Evolutionary conservation across 2,888 invertebrate genomes (phyloP).

Genomic region (Lysandra coridon): DNA sequence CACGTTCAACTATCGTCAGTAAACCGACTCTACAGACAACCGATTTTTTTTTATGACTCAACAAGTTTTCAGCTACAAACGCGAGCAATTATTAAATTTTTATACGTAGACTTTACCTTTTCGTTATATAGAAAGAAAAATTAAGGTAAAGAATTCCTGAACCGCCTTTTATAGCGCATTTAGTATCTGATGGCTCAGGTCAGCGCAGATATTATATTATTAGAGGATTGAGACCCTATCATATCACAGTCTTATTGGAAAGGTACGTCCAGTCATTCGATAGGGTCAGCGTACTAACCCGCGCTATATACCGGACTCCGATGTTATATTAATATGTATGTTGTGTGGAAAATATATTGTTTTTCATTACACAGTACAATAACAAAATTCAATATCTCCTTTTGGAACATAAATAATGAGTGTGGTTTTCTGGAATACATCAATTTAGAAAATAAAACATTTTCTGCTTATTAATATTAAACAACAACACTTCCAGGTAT

Average conservation of each 20-base stretch:
- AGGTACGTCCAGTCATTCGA: slow-evolving; percentile 21
- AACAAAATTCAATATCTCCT: too few relatives aligned
- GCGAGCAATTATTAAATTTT: too few relatives aligned
- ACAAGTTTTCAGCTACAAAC: too few relatives aligned
- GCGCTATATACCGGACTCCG: not conserved
- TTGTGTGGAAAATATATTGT: not conserved
- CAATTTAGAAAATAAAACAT: too few relatives aligned
- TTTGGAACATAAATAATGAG: too few relatives aligned
- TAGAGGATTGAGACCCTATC: slow-evolving; percentile 24
- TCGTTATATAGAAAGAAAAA: not conserved
- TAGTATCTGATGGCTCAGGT: not conserved
- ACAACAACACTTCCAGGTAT: slow-evolving; percentile 49
- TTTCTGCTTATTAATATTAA: not conserved
- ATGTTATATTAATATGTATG: slow-evolving; percentile 31
- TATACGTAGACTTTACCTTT: too few relatives aligned
- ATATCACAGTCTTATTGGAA: slow-evolving; percentile 17
- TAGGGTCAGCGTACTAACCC: not conserved
- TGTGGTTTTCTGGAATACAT: too few relatives aligned
- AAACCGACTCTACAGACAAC: too few relatives aligned
- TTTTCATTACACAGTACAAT: too few relatives aligned
- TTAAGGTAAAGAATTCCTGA: not conserved
- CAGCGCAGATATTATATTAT: not conserved
- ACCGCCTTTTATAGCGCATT: not conserved
- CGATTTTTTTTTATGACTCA: too few relatives aligned
- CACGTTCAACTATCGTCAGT: too few relatives aligned